Base-by-base conservation (phyloP, 2,113 vertebrate genomes). In the Aptenodytes forsteri region DNA sequence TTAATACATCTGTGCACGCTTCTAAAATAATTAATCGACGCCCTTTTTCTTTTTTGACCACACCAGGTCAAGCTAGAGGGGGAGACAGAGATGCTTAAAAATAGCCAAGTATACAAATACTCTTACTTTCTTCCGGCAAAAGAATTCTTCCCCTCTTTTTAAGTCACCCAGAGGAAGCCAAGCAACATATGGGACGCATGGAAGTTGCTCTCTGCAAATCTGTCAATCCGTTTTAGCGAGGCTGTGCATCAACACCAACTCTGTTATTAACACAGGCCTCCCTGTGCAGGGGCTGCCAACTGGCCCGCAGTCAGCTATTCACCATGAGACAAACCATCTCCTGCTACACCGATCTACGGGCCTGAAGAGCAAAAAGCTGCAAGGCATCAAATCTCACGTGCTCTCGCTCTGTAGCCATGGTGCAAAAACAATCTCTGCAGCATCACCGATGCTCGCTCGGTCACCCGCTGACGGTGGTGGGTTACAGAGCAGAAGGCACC, bases 101-200 rank as follows among this genome's bases (percentile, higher is more conserved):
- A 66, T 12, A 70, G 50, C 47, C 13, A 40, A 54, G 30, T 36
- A 10, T 54, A 91, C 52, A 71, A 91, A 79, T 36, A 62, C 18
- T 55, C 42, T 29, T 47, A 49, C 71, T 84, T 26, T 82, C 52
- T 61, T 92, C 47, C 71, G 76, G 78, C 56, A 79, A 44, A 87
- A 94, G 26, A 44, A 36, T 76, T 84, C 93, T 72, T 32, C 0
- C 0, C 30, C 42, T 78, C 76, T 87, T 71, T 83, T 70, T 55
- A 87, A 95, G 81, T 82, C 38, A 81, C 40, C 58, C 76, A 72
- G 70, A 84, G 70, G 70, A 85, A 95, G 78, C 40, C 49, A 52
- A 89, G 80, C 70, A 97, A 84, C 94, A 96, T 94, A 90, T 87
- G 94, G 96, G 89, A 91, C 7, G 56, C 86, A 87, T 78, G 73